Evolutionary conservation across 2,888 invertebrate species (phyloP).

Genomic region (Conchocele bisecta): DNA sequence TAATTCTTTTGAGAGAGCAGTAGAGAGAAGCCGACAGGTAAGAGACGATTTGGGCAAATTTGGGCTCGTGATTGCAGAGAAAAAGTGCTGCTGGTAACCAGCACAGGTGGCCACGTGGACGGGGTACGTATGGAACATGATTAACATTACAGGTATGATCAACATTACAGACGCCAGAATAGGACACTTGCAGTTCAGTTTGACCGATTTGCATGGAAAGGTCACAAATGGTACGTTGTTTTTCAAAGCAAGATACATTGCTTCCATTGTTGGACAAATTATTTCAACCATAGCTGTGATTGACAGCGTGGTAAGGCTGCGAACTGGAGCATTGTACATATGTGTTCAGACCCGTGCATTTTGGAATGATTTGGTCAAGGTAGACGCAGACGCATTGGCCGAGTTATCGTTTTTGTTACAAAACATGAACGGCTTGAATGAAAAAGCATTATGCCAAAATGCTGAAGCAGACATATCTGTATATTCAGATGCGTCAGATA

Average conservation of each 20-base stretch:
- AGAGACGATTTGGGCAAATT: neutral
- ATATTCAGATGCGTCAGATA: constrained; percentile 6
- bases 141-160: neutral
- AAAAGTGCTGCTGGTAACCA: constrained; percentile 28
- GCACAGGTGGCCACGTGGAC: constrained; percentile 6
- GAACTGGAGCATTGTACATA: constrained; percentile 14
- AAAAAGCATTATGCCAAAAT: neutral
- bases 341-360: constrained; percentile 17
- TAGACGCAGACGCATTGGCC: neutral
- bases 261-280: constrained; percentile 6
- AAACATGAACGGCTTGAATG: neutral
- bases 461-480: neutral
- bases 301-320: neutral
- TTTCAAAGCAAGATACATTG: neutral
- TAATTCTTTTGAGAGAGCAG: constrained; percentile 1
- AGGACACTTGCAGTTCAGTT: too few relatives aligned
- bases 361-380: constrained; percentile 5
- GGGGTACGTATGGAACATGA: constrained; percentile 3
- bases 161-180: constrained; percentile 9
- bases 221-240: too few relatives aligned
- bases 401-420: constrained; percentile 5
- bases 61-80: constrained; percentile 11
- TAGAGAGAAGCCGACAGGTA: neutral
- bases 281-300: constrained; percentile 8
- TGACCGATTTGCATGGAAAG: too few relatives aligned